Conservation (phyloP, 2,797 vertebrate genomes). For the Chiroxiphia lanceolata region DNA sequence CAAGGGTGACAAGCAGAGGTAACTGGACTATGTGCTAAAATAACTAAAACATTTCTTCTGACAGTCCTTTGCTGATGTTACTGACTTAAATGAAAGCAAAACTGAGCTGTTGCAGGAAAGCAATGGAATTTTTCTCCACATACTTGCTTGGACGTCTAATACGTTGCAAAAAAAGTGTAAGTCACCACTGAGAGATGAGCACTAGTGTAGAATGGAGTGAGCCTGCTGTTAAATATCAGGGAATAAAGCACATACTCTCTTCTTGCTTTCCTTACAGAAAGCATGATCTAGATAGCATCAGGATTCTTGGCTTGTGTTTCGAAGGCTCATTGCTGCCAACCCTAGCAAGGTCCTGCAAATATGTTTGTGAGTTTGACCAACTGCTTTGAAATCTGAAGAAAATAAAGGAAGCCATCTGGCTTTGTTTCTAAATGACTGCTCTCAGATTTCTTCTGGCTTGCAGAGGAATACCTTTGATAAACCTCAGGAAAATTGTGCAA, state of each 20-base stretch:
- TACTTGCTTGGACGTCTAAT: background rate
- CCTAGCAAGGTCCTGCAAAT: background rate
- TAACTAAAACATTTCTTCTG: background rate
- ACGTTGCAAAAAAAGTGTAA: background rate
- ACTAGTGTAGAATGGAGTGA: background rate
- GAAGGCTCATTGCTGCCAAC: background rate
- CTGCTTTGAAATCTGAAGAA: constrained; percentile 6
- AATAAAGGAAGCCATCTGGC: background rate
- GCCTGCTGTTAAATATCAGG: background rate
- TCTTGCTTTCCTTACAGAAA: background rate
- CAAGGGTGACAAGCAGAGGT: background rate
- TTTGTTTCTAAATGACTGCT: background rate
- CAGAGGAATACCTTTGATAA: constrained; percentile 45
- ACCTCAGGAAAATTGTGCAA: background rate
- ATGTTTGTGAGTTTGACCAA: background rate
- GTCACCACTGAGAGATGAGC: background rate
- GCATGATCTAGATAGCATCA: background rate
- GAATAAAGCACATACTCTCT: background rate
- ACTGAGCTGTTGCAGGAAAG: background rate
- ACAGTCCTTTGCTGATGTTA: background rate
- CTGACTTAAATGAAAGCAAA: background rate
- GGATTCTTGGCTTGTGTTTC: background rate
- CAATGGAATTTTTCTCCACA: background rate
- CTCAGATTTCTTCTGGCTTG: constrained; percentile 1
- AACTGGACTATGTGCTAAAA: background rate